These are phyloP conservation scores for Lamellibrachia satsuma DNA, from an alignment of 2,888 invertebrate genomes.

Conservation along the genomic window DNA sequence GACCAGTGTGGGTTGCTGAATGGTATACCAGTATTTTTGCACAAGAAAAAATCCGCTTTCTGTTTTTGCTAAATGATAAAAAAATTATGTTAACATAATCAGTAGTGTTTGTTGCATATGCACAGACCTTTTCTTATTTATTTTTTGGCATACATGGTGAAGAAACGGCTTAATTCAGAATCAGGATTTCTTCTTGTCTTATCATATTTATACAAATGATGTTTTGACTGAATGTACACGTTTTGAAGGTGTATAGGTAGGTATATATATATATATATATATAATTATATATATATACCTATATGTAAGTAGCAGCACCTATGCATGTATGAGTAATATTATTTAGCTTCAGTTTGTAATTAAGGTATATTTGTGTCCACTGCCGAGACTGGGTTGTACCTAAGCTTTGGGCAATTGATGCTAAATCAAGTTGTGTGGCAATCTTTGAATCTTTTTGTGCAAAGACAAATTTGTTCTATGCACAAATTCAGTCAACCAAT, in stretches of 20 bases:
- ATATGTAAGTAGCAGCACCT: background rate
- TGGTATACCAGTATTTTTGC: background rate
- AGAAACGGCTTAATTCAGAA: background rate
- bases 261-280: background rate
- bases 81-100: background rate
- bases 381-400: background rate
- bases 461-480: background rate
- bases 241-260: background rate
- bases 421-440: background rate
- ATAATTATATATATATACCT: background rate
- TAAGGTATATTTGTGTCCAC: background rate
- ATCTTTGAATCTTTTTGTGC: background rate
- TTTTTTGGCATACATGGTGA: background rate
- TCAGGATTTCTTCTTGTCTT: conserved; percentile 13
- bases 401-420: background rate
- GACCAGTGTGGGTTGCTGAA: background rate
- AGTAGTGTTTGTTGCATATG: background rate
- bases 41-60: conserved; percentile 1
- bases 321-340: conserved; percentile 5
- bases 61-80: background rate
- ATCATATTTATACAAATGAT: background rate
- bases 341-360: background rate
- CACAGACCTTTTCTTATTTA: background rate
- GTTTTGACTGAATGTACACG: background rate
- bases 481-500: background rate